Evolutionary conservation across 2,113 vertebrate species (phyloP), one percentile per base, ranked within the genome.

Genomic region (Phainopepla nitens): DNA sequence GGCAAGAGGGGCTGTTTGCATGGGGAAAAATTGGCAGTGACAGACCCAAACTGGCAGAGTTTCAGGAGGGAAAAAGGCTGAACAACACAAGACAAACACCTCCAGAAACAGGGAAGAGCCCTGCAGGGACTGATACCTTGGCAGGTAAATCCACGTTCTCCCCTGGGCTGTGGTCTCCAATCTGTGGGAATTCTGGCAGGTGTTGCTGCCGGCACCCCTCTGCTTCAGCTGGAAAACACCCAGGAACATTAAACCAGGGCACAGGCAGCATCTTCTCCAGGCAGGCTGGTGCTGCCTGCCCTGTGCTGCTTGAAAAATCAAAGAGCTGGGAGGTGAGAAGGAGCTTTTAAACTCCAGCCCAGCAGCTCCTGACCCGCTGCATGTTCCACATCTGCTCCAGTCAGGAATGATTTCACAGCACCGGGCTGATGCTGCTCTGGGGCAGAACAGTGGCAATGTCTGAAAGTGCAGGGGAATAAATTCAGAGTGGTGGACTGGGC

Each of bases 401-500:
- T 35, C 81, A 47, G 16, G 57, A 23, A 29, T 29, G 39, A 47
- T 78, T 81, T 33, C 69, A 19, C 54, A 15, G 29, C 51, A 20
- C 33, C 24, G 6, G 28, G 31, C 27, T 82, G 65, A 17, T 24
- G 60, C 77, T 56, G 13, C 36, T 6, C 7, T 22, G 44, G 35
- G 60, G 15, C 24, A 80, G 54, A n/a, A 9, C 13, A 66, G 42
- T 6, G 25, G 42, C 45, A 49, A 39, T 1, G 0, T 10, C 16
- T 28, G 51, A 15, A 81, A 36, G 29, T 7, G 50, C 68, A 70
- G 42, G 18, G 33, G 56, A 89, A 75, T 10, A n/a, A 81, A 84
- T 4, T 8, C 2, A 0, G 27, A 60, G 36, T 2, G 20, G 27
- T 5, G 76, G 58, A 4, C 11, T 57, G 41, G 15, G 7, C 45